Evolutionary conservation across 2,797 vertebrate genomes (phyloP).

Genomic region (Thamnophis elegans): DNA sequence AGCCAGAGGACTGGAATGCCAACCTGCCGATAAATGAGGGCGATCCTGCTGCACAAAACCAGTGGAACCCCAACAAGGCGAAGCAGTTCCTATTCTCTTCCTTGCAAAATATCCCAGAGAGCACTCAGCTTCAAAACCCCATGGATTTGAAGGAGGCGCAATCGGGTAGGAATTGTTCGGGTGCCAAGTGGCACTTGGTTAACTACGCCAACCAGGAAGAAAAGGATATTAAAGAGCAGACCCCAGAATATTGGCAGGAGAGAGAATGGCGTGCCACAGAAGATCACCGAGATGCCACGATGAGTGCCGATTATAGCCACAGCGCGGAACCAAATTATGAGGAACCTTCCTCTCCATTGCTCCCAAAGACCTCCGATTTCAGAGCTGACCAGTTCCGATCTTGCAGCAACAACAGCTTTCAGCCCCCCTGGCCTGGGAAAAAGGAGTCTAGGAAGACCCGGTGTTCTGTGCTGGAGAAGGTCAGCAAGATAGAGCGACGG

Average conservation of each 20-base stretch:
- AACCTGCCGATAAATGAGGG: constrained; percentile 49
- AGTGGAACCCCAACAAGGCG: constrained; percentile 42
- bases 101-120: constrained; percentile 69
- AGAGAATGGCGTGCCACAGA: constrained; percentile 49
- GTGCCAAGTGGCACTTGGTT: constrained; percentile 24
- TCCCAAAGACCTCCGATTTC: constrained; percentile 62
- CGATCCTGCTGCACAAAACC: constrained; percentile 46
- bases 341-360: constrained; percentile 37
- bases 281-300: constrained; percentile 63
- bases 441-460: constrained; percentile 59
- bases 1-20: constrained; percentile 60
- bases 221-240: constrained; percentile 44
- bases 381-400: constrained; percentile 77
- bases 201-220: constrained; percentile 48
- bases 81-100: constrained; percentile 61
- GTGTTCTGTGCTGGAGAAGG: constrained; percentile 90
- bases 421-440: constrained; percentile 51
- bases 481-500: constrained; percentile 85
- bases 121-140: constrained; percentile 67
- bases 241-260: constrained; percentile 51
- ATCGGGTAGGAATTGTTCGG: constrained; percentile 19
- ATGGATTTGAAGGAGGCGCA: constrained; percentile 45
- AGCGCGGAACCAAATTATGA: constrained; percentile 37
- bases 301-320: constrained; percentile 19
- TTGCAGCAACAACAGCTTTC: constrained; percentile 60